These are phyloP conservation scores for Sarotherodon lohbergeri DNA, from an alignment of 2,113 vertebrate species.

Conservation along the genomic window DNA sequence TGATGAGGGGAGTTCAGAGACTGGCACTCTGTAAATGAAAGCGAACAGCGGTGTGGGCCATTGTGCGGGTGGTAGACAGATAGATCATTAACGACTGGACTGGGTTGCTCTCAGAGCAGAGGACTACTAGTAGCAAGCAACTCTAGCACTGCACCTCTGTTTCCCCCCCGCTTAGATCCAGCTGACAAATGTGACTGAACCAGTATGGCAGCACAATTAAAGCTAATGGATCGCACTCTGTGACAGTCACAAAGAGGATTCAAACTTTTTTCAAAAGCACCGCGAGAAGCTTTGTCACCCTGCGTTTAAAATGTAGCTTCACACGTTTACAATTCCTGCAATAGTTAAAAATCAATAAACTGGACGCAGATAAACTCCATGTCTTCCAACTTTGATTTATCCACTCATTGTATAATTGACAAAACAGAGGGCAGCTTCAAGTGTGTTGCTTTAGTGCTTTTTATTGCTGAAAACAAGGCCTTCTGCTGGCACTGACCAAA, in stretches of 20 bases:
- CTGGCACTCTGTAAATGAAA: constrained; percentile 72
- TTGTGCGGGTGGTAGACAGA: constrained; percentile 69
- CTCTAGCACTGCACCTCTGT: constrained; percentile 44
- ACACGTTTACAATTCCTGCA: neutral
- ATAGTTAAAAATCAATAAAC: constrained; percentile 33
- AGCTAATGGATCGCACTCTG: constrained; percentile 47
- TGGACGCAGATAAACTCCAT: neutral
- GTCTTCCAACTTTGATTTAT: constrained; percentile 27
- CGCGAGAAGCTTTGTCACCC: neutral
- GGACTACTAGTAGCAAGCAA: constrained; percentile 43
- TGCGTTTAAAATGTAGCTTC: neutral
- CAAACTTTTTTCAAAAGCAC: constrained; percentile 48
- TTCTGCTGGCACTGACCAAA: constrained; percentile 64
- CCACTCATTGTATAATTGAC: constrained; percentile 37
- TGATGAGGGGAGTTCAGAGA: constrained; percentile 62
- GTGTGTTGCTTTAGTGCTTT: constrained; percentile 6
- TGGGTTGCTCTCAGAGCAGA: constrained; percentile 50
- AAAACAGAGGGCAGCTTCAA: constrained; percentile 27
- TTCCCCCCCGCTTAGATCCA: constrained; percentile 44
- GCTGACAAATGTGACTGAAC: constrained; percentile 59
- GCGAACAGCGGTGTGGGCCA: constrained; percentile 58
- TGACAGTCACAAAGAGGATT: constrained; percentile 15
- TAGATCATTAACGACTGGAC: constrained; percentile 70
- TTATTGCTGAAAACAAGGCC: constrained; percentile 45
- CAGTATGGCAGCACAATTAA: constrained; percentile 54